These are phyloP conservation scores for Nymphalis io DNA, from an alignment of 1,140 invertebrate species.

Conservation along the genomic window DNA sequence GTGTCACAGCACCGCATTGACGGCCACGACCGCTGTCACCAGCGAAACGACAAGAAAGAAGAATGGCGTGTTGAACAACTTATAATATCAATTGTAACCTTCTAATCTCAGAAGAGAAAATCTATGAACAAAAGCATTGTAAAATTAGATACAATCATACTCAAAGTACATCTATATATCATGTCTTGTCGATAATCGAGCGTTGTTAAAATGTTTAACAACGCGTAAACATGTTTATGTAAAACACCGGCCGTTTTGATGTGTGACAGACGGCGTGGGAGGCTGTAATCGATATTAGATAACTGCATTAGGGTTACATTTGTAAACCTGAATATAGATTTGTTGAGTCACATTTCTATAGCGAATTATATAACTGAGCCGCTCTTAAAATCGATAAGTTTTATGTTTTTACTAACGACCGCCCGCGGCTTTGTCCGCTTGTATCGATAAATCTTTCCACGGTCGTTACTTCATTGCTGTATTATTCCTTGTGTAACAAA, in stretches of 20 bases:
- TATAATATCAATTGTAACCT: neutral
- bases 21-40: too few species aligned
- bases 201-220: slow-evolving; percentile 30
- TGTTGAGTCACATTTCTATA: slow-evolving; percentile 50
- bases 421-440: slow-evolving; percentile 42
- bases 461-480: slow-evolving; percentile 32
- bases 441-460: slow-evolving; percentile 42
- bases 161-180: slow-evolving; percentile 26
- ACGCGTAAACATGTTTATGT: slow-evolving; percentile 41
- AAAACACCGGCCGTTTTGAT: slow-evolving; percentile 43
- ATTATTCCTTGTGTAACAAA: slow-evolving; percentile 38
- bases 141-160: slow-evolving; percentile 20
- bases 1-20: too few species aligned
- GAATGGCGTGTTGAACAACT: neutral
- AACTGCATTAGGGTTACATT: slow-evolving; percentile 63
- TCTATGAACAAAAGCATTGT: slow-evolving; percentile 7
- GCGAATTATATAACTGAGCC: slow-evolving; percentile 41
- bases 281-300: slow-evolving; percentile 67
- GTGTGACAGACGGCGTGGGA: slow-evolving; percentile 61
- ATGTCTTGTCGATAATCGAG: slow-evolving; percentile 23
- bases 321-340: slow-evolving; percentile 52
- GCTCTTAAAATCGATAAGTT: slow-evolving; percentile 49
- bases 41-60: too few species aligned
- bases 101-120: neutral
- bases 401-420: slow-evolving; percentile 48